These are phyloP conservation scores for Protonibea diacanthus DNA, from an alignment of 2,797 vertebrate species.

Conservation along the genomic window DNA sequence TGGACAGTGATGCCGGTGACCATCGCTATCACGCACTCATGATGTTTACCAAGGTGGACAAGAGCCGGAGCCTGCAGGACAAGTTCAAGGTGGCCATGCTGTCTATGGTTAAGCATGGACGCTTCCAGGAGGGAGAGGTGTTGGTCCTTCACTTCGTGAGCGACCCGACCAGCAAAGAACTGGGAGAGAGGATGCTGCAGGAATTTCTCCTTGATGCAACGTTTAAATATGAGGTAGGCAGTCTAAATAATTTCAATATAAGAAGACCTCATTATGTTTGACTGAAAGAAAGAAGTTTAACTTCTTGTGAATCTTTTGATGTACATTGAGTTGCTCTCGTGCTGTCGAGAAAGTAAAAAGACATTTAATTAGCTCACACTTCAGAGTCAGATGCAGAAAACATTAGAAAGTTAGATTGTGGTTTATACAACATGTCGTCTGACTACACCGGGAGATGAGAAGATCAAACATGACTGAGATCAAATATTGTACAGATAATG, in stretches of 20 bases:
- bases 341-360: neutral
- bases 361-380: too few relatives aligned
- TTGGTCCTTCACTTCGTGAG: conserved; percentile 94
- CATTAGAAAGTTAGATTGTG: too few relatives aligned
- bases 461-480: too few relatives aligned
- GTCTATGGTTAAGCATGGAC: conserved; percentile 89
- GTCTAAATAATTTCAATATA: neutral
- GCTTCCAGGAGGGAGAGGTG: conserved; percentile 86
- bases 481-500: too few relatives aligned
- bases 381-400: too few relatives aligned
- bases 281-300: neutral
- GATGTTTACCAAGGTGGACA: conserved; percentile 97
- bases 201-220: conserved; percentile 87
- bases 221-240: conserved; percentile 91
- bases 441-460: too few relatives aligned
- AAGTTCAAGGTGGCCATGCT: conserved; percentile 91
- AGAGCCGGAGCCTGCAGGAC: conserved; percentile 88
- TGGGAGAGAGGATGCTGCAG: conserved; percentile 87
- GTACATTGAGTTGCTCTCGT: neutral
- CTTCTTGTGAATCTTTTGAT: neutral
- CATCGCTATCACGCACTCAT: conserved; percentile 88
- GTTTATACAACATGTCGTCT: too few relatives aligned
- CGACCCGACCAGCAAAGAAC: conserved; percentile 87
- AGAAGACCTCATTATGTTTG: neutral
- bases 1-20: conserved; percentile 4